Percentiles rank a stretch among this genome's conserved stretches.
phyloP scores from a whole-genome alignment of 2,797 vertebrate species.

The Lepidocolaptes lacrymiger region DNA sequence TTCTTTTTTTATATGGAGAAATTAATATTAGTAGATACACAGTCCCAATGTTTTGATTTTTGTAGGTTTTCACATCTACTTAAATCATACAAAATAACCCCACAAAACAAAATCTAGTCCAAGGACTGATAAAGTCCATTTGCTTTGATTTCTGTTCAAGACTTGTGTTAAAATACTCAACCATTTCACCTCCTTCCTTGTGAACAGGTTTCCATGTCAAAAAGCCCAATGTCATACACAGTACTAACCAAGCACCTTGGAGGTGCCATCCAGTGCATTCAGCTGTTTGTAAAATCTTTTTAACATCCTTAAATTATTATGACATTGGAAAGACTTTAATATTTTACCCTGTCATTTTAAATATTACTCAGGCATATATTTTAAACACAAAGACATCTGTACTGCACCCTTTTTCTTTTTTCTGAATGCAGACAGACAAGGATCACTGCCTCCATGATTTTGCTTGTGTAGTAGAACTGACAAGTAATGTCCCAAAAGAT shows the following conservation, averaged over 20 bases:
- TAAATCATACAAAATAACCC: neutral
- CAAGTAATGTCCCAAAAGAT: neutral
- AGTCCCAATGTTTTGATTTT: neutral
- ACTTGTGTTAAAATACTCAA: neutral
- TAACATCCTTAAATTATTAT: neutral
- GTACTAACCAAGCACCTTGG: neutral
- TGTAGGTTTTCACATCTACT: neutral
- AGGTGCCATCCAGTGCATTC: neutral
- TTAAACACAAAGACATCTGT: neutral
- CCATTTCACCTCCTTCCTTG: neutral
- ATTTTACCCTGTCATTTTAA: slow-evolving; percentile 1
- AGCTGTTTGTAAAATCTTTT: neutral
- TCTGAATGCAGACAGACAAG: neutral
- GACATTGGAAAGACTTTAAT: neutral
- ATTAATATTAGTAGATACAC: neutral
- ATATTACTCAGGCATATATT: neutral
- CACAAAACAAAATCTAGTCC: neutral
- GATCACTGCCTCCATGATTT: neutral
- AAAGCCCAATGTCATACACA: neutral
- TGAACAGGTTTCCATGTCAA: neutral
- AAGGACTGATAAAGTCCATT: neutral
- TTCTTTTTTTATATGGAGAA: neutral
- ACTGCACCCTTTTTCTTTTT: neutral
- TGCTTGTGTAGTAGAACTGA: neutral
- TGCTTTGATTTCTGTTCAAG: neutral